A percentile compares a stretch with the other conserved stretches of the same genome.
Evolutionary conservation across 1,140 invertebrate species (phyloP).

Genomic region (Trypoxylus dichotomus): DNA sequence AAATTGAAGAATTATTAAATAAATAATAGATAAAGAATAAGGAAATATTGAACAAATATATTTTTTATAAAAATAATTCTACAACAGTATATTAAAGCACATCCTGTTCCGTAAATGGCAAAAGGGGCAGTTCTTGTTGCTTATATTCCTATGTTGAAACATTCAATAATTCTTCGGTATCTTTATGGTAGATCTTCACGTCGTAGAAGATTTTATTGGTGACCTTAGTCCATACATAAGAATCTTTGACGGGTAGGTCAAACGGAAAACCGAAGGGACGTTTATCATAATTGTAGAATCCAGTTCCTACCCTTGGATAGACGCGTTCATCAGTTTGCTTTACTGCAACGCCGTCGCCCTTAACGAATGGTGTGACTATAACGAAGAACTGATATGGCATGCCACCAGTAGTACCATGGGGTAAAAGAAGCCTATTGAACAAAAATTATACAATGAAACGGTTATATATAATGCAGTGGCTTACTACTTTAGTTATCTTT

Average conservation of each 20-base stretch:
- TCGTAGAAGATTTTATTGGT: constrained; percentile 69
- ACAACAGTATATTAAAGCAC: background rate
- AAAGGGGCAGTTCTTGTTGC: background rate
- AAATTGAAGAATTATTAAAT: no score
- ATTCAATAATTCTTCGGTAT: constrained; percentile 10
- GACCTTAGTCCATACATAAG: constrained; percentile 54
- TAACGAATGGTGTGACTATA: constrained; percentile 59
- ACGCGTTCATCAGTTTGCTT: background rate
- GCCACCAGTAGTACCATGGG: constrained; percentile 67
- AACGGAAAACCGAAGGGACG: constrained; percentile 54
- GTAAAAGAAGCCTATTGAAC: constrained; percentile 51
- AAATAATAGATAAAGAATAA: background rate
- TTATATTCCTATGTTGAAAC: background rate
- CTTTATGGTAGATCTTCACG: constrained; percentile 63
- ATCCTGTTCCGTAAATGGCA: background rate
- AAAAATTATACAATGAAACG: background rate
- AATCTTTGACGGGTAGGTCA: constrained; percentile 41
- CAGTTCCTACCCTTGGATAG: constrained; percentile 58
- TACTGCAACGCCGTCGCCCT: constrained; percentile 35
- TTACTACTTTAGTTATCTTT: no score
- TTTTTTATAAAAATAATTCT: constrained; percentile 13
- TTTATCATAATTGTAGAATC: constrained; percentile 43
- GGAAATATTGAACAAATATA: background rate
- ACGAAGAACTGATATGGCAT: constrained; percentile 67
- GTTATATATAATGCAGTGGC: no score